Percentiles rank a stretch among this genome's conserved stretches.
Conservation (phyloP, 2,113 vertebrate genomes). For the Chiloscyllium plagiosum region DNA sequence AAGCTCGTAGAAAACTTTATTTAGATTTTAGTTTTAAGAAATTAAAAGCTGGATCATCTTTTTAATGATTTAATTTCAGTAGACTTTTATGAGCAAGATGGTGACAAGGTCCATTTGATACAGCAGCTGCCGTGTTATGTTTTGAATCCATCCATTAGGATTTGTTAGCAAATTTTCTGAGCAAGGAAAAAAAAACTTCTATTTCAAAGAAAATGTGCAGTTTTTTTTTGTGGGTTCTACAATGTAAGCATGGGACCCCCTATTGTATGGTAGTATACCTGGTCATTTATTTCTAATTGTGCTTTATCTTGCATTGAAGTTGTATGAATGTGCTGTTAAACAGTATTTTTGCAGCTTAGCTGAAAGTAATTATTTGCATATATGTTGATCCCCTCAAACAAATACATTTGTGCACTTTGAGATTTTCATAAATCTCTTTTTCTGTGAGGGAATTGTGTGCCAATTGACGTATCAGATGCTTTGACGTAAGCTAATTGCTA, state of each 20-base stretch:
- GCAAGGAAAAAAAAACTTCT: too few relatives aligned
- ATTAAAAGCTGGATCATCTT: slow-evolving; percentile 24
- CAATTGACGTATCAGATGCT: neutral
- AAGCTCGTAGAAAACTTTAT: neutral
- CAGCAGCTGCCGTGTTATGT: neutral
- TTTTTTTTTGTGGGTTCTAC: neutral
- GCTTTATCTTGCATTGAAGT: slow-evolving; percentile 12
- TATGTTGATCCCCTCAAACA: neutral
- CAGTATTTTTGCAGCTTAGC: slow-evolving; percentile 28
- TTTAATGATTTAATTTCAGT: neutral
- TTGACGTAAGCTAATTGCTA: slow-evolving; percentile 15
- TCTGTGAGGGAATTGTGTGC: neutral
- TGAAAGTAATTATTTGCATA: slow-evolving; percentile 28
- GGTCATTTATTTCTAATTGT: neutral
- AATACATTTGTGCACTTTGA: slow-evolving; percentile 35
- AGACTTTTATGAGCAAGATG: neutral
- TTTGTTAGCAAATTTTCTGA: neutral
- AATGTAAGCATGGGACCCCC: neutral
- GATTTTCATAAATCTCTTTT: slow-evolving; percentile 23
- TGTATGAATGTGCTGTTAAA: slow-evolving; percentile 4
- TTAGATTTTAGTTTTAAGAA: neutral
- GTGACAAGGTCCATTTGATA: slow-evolving; percentile 22
- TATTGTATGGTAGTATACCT: neutral
- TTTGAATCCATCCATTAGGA: neutral
- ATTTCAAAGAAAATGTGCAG: neutral